Base-by-base conservation (phyloP, 2,797 vertebrate species). In the Allobates femoralis region DNA sequence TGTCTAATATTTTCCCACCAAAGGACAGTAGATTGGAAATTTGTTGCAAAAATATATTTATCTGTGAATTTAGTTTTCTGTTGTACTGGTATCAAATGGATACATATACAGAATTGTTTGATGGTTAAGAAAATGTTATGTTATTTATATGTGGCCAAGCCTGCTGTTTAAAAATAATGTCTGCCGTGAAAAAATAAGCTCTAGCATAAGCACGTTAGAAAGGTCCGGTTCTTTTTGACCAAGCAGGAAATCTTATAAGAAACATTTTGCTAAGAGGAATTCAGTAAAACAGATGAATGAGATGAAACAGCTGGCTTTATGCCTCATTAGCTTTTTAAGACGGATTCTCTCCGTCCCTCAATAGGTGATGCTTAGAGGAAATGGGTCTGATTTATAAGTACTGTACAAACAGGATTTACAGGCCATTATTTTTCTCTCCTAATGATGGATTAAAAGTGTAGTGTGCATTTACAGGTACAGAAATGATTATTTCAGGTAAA, bases 331-430 rank as follows among this genome's bases (percentile, higher is more conserved):
- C 66, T 86, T 86, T 86, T 78, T 71, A 71, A 78, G 64, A 58
- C 32, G 77, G 77, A 80, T 73, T 79, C 77, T 80, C 41, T 62
- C 12, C 51, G 28, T 73, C 79, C 69, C 81, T 81, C 79, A 86
- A 81, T 56, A 81, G 66, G 55, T 86, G 77, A 79, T 62, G 67
- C 77, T 75, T 87, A 67, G 73, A 78, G 74, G 80, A 87, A 78
- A 81, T 86, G 64, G 64, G 71, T 71, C 84, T 82, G 62, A 83
- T 87, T 87, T 87, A 87, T 81, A 62, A 87, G 85, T 41, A n/a
- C 41, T 74, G 37, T 74, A 37, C 50, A 83, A 86, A 87, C 74
- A 83, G 74, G 60, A 87, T 87, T 87, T 69, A 55, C 73, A 78
- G 60, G 16, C 12, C 62, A 83, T 83, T 78, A 78, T 50, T 83